phyloP scores from a whole-genome alignment of 2,113 vertebrate species.

The Amphilophus citrinellus region DNA sequence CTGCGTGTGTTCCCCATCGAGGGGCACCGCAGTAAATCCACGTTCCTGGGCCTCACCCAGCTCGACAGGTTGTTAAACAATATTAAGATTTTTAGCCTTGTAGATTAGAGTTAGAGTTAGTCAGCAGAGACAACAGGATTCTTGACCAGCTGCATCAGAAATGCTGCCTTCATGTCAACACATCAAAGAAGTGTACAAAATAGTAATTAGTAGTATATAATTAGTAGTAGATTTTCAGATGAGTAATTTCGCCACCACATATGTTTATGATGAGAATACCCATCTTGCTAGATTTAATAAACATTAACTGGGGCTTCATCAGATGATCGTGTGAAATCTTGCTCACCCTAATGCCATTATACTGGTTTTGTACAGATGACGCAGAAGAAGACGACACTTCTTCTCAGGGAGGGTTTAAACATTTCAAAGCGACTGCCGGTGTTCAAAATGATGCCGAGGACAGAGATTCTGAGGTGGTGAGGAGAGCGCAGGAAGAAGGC shows the following conservation, averaged over 20 bases:
- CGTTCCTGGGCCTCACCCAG: not conserved
- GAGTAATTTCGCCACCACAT: too few relatives aligned
- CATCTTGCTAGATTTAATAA: too few relatives aligned
- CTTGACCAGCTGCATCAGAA: not conserved
- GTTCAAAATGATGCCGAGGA: constrained; percentile 24
- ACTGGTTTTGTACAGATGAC: constrained; percentile 33
- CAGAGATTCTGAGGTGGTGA: constrained; percentile 62
- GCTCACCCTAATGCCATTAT: constrained; percentile 11
- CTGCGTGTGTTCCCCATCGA: not conserved
- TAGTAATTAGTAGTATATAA: not conserved
- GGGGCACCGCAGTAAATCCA: not conserved
- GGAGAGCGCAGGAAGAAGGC: constrained; percentile 74
- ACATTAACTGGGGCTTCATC: too few relatives aligned
- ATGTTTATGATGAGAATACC: too few relatives aligned
- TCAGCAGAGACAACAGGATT: not conserved
- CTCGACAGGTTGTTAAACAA: not conserved
- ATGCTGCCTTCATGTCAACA: not conserved
- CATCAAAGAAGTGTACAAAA: not conserved
- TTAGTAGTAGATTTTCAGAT: not conserved
- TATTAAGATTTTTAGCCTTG: not conserved
- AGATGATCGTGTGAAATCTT: not conserved
- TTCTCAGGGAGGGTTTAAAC: constrained; percentile 5
- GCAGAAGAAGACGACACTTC: not conserved
- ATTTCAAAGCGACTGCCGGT: not conserved
- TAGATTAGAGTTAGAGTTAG: not conserved